phyloP scores from a whole-genome alignment of 2,113 vertebrate species.

The Paramisgurnus dabryanus region DNA sequence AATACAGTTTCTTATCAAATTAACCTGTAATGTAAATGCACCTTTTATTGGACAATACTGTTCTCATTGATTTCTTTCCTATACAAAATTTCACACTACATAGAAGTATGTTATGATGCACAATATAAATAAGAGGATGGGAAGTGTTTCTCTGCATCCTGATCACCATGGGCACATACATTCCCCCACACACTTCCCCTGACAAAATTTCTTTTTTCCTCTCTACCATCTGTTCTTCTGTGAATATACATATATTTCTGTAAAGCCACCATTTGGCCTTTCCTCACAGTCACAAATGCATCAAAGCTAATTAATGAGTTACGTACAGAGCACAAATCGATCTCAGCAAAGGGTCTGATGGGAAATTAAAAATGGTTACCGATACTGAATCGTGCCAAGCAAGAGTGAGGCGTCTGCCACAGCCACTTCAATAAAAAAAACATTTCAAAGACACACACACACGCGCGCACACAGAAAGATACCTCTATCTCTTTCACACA shows the following conservation, averaged over 20 bases:
- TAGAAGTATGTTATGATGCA: neutral
- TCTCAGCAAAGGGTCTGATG: constrained; percentile 69
- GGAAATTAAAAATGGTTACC: constrained; percentile 80
- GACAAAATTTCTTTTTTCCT: constrained; percentile 68
- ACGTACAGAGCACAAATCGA: constrained; percentile 69
- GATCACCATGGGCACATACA: constrained; percentile 14
- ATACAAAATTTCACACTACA: neutral
- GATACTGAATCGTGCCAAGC: constrained; percentile 68
- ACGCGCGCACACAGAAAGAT: neutral
- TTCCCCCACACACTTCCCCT: constrained; percentile 20
- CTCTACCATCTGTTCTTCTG: constrained; percentile 72
- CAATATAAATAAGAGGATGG: neutral
- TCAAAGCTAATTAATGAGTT: constrained; percentile 77
- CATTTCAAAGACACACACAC: constrained; percentile 23
- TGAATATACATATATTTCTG: constrained; percentile 64
- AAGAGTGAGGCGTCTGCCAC: constrained; percentile 63
- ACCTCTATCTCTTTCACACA: neutral
- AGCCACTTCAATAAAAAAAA: constrained; percentile 46
- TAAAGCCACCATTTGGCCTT: constrained; percentile 68
- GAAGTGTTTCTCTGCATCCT: neutral
- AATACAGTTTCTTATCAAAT: no score
- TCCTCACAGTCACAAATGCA: constrained; percentile 67
- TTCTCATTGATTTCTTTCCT: neutral
- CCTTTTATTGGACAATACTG: neutral
- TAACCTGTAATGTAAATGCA: no score